Base-by-base conservation (phyloP, 2,113 vertebrate genomes). In the Scytalopus superciliaris region DNA sequence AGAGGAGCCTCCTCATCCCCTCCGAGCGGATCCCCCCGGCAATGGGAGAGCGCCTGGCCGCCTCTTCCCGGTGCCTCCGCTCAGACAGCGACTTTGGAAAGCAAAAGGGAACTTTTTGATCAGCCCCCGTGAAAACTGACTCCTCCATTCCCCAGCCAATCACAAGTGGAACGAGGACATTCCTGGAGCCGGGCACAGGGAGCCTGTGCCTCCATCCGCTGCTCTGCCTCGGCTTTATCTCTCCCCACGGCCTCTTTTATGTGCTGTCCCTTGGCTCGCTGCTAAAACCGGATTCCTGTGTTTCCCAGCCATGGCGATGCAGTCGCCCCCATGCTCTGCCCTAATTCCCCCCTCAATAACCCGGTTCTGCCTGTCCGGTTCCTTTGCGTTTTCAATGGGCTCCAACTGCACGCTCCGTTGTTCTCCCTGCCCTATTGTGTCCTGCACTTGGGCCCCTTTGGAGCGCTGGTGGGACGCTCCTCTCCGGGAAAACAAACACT, bases 121-220 rank as follows among this genome's bases (percentile, higher is more conserved):
- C 93, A 19, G 74, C 96, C 91, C 95, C 96, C 87, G 96, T 96
- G 97, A 97, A 97, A 97, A 33, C 96, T 96, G 97, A 97, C 96
- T 96, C 97, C 97, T 18, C 60, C 94, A 31, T 33, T 70, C 60
- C 87, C 14, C 96, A 80, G 96, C 97, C 97, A 98, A 97, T 98
- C 92, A 88, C 90, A 14, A 42, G 37, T 12, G 87, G 74, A 69
- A 28, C 19, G 77, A 45, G 50, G 94, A 94, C 97, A 97, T 97
- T 98, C 97, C 97, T 96, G 84, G 75, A 40, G 94, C 92, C 72
- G 92, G 95, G 95, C 93, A 90, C 79, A 5, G 84, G 14, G 62
- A 31, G 91, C 84, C 28, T 30, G 87, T 79, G 94, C 88, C 92
- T 35, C 93, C 89, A 66, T 40, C 84, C 27, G 4, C 80, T 37